phyloP scores from a whole-genome alignment of 2,888 invertebrate species.

The Plagiodera versicolora region DNA sequence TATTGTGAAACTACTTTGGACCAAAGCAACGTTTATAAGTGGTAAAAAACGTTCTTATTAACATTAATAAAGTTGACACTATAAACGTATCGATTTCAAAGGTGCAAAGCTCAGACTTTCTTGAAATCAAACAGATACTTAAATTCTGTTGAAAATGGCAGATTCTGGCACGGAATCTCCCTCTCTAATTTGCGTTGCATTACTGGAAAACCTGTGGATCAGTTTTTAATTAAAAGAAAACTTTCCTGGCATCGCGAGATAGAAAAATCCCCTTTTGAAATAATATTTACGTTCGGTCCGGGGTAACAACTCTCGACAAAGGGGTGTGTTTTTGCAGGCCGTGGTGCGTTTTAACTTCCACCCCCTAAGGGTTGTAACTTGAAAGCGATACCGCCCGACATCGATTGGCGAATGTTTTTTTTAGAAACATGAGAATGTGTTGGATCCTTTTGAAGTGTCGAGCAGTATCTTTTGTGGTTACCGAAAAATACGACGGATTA shows the following conservation, averaged over 20 bases:
- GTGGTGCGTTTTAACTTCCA: slow-evolving; percentile 38
- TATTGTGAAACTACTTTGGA: no score
- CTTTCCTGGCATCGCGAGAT: slow-evolving; percentile 17
- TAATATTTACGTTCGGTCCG: slow-evolving; percentile 49
- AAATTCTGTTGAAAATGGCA: no score
- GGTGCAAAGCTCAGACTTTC: no score
- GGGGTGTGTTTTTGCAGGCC: slow-evolving; percentile 51
- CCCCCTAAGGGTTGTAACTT: slow-evolving; percentile 28
- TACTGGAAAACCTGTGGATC: slow-evolving; percentile 20
- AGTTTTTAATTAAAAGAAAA: slow-evolving; percentile 35
- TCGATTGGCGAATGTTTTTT: slow-evolving; percentile 32
- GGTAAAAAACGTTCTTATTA: no score
- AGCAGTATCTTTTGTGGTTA: no score
- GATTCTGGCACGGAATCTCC: neutral
- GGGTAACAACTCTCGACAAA: slow-evolving; percentile 52
- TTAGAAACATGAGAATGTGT: slow-evolving; percentile 19
- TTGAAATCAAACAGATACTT: no score
- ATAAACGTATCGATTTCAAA: no score
- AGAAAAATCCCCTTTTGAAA: slow-evolving; percentile 48
- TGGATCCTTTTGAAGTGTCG: slow-evolving; percentile 2
- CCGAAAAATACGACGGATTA: no score
- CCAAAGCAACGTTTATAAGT: no score
- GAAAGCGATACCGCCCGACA: slow-evolving; percentile 28
- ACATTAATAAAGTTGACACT: no score
- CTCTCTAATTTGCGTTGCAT: slow-evolving; percentile 10